A percentile compares a stretch with the other conserved stretches of the same genome.
These are phyloP conservation scores for Cryptus viduatorius DNA, from an alignment of 2,888 invertebrate species.

Conservation along the genomic window DNA sequence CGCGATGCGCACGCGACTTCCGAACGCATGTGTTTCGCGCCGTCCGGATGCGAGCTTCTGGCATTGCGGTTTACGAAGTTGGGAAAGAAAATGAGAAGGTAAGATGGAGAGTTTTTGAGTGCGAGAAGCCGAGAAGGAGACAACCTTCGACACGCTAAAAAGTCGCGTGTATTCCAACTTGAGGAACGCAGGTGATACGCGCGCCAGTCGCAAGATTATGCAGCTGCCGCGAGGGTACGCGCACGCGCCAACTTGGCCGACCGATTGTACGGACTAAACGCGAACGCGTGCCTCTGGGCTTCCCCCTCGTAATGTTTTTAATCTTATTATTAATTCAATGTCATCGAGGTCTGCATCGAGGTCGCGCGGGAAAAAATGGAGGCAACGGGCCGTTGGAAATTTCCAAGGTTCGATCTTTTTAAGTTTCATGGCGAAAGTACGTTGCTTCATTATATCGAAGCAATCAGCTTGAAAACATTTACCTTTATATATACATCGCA, in stretches of 20 bases:
- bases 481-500: too few species aligned
- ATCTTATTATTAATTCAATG: conserved; percentile 50
- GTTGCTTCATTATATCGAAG: too few species aligned
- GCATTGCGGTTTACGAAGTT: conserved; percentile 26
- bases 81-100: conserved; percentile 27
- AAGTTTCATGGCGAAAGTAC: background rate
- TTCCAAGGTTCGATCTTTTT: conserved; percentile 15
- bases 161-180: conserved; percentile 19
- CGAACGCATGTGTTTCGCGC: conserved; percentile 38
- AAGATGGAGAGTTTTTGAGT: background rate
- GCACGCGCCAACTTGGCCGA: conserved; percentile 36
- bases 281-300: conserved; percentile 15
- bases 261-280: background rate
- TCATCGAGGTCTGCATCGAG: conserved; percentile 47
- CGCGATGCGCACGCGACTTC: conserved; percentile 75
- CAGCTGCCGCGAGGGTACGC: conserved; percentile 61
- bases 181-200: conserved; percentile 54
- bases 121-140: conserved; percentile 41
- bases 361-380: conserved; percentile 33
- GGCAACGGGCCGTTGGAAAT: background rate
- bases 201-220: conserved; percentile 40
- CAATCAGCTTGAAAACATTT: too few species aligned
- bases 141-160: conserved; percentile 22
- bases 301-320: conserved; percentile 33
- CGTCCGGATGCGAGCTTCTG: conserved; percentile 71